Conservation (phyloP, 1,140 invertebrate genomes). For the Cotesia vestalis region DNA sequence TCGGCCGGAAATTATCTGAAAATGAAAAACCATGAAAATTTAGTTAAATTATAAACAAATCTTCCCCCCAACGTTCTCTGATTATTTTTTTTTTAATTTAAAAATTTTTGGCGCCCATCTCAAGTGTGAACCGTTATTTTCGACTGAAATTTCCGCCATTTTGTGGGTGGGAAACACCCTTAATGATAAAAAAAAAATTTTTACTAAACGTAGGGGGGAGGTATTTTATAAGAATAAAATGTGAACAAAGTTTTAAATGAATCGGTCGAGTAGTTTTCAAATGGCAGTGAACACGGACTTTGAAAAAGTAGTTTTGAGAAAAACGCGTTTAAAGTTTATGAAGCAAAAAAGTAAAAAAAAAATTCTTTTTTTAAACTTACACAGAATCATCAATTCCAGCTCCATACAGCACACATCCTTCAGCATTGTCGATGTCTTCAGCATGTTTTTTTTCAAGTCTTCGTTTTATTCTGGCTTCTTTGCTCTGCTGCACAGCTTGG, state of each 20-base stretch:
- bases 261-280: neutral
- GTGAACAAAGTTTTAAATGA: neutral
- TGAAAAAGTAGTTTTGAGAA: neutral
- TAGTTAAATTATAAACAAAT: too few relatives aligned
- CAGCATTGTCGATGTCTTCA: constrained; percentile 24
- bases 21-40: too few relatives aligned
- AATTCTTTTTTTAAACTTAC: constrained; percentile 35
- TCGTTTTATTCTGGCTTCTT: constrained; percentile 31
- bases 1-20: too few relatives aligned
- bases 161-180: too few relatives aligned
- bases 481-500: constrained; percentile 23
- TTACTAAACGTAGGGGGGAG: too few relatives aligned
- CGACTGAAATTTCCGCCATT: too few relatives aligned
- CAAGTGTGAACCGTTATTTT: too few relatives aligned
- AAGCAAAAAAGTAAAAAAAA: constrained; percentile 20
- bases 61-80: neutral
- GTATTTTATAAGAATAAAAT: neutral
- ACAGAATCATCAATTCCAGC: constrained; percentile 36
- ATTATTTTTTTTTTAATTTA: constrained; percentile 11
- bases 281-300: neutral
- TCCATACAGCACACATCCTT: constrained; percentile 32
- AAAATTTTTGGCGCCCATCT: too few relatives aligned
- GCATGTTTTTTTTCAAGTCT: constrained; percentile 33
- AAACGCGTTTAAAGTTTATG: constrained; percentile 7
- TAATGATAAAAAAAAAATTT: too few relatives aligned